Evolutionary conservation across 2,888 invertebrate genomes (phyloP).

Genomic region (Atrina japonica): DNA sequence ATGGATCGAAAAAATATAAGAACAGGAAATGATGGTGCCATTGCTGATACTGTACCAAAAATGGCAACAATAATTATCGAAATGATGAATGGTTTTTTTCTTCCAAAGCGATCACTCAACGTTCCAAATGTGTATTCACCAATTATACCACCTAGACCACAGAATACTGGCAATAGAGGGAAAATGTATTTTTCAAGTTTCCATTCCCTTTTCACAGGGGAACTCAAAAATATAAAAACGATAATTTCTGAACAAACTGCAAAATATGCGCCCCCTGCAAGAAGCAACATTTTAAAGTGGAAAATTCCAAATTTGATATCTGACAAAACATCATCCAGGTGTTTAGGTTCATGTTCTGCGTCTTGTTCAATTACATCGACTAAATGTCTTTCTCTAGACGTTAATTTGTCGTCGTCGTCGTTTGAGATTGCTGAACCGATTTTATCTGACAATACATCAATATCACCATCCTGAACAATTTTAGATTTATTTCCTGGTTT

Average conservation of each 20-base stretch:
- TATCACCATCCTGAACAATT: no score
- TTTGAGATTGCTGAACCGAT: no score
- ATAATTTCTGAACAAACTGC: constrained; percentile 72
- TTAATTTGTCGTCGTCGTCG: no score
- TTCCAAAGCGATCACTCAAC: constrained; percentile 69
- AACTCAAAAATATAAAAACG: constrained; percentile 68
- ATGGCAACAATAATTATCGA: constrained; percentile 59
- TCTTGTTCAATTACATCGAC: no score
- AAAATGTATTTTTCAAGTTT: constrained; percentile 60
- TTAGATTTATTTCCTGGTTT: no score
- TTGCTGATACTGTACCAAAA: constrained; percentile 68
- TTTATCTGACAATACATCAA: no score
- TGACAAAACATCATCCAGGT: constrained; percentile 68
- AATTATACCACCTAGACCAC: constrained; percentile 62
- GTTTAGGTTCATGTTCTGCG: not conserved
- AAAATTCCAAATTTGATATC: constrained; percentile 66
- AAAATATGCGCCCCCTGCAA: constrained; percentile 71
- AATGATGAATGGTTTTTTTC: constrained; percentile 63
- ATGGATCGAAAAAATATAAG: constrained; percentile 60
- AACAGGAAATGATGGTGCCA: constrained; percentile 61
- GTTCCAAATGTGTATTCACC: constrained; percentile 68
- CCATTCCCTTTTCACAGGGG: constrained; percentile 69
- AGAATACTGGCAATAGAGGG: constrained; percentile 66
- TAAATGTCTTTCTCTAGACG: no score
- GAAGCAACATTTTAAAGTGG: constrained; percentile 65